Evolutionary conservation across 2,797 vertebrate species (phyloP).

Genomic region (Pteropus rufus): DNA sequence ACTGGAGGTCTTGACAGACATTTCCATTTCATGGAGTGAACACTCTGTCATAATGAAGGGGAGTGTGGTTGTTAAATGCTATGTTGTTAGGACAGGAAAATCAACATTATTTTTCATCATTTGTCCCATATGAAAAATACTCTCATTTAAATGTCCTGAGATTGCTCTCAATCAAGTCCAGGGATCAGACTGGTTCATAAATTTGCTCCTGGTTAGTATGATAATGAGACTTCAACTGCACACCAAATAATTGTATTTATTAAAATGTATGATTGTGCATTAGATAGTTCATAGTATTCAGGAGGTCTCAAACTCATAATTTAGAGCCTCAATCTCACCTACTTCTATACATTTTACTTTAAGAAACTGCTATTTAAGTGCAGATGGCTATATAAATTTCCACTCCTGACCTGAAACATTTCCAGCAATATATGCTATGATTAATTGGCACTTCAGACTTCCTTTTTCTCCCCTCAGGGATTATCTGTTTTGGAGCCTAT

Average conservation of each 20-base stretch:
- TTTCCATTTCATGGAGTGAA: background rate
- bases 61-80: constrained; percentile 17
- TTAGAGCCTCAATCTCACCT: constrained; percentile 54
- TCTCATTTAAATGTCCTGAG: constrained; percentile 57
- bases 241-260: constrained; percentile 72
- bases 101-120: constrained; percentile 56
- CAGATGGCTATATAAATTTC: constrained; percentile 79
- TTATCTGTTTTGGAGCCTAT: constrained; percentile 68
- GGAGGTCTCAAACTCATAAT: constrained; percentile 46
- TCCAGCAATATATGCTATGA: constrained; percentile 67
- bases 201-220: constrained; percentile 63
- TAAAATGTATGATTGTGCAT: constrained; percentile 69
- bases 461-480: constrained; percentile 9
- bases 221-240: constrained; percentile 63
- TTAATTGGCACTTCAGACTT: constrained; percentile 68
- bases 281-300: constrained; percentile 48
- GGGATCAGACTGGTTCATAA: constrained; percentile 55
- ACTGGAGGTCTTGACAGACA: background rate
- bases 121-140: constrained; percentile 55
- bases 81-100: constrained; percentile 49
- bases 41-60: background rate
- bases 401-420: constrained; percentile 74
- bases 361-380: constrained; percentile 78
- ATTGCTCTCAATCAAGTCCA: constrained; percentile 48
- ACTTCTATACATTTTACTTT: constrained; percentile 64